Base-by-base conservation (phyloP, 2,888 invertebrate genomes). In the Hecatera dysodea region DNA sequence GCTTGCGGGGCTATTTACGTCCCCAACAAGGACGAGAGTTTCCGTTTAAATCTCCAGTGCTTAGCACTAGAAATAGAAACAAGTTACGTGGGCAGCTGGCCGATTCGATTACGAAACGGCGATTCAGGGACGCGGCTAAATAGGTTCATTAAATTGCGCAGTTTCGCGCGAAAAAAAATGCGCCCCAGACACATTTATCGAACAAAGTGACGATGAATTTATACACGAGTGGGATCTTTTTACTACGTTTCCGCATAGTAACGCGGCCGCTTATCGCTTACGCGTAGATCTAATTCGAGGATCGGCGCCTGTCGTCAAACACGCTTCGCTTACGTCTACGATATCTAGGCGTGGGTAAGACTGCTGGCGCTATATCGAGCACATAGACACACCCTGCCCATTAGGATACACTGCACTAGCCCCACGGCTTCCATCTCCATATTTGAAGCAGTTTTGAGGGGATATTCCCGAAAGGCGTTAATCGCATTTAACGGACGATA, bases 171-270 rank as follows among this genome's bases (percentile, higher is more conserved):
- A 88, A 90, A 90, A 89, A 89, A 92, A 91, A 90, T 88, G 85
- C 90, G 89, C 90, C 88, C 90, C 90, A 87, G 90, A 90, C 87
- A 92, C 90, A 91, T 93, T 88, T 94, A 93, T 93, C 90, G 88
- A 86, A 90, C 88, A 84, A 87, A 86, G 90, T 89, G 89, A 90
- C 91, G 92, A 94, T 94, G 94, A 94, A 95, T 94, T 93, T 93
- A 92, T 92, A 92, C 93, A 90, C 92, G 91, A 90, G 93, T 93
- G 93, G 91, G 89, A 90, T 91, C 90, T 92, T 94, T 94, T 93
- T 91, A 92, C 92, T 92, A 88, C 89, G 91, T 93, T 95, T 96
- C 95, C 95, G 95, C 95, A 93, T 95, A 92, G 94, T 89, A 90
- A 92, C 93, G 89, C 88, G 86, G 88, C 84, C 87, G 90, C 88